Conservation (phyloP, 1,140 invertebrate genomes). For the Drosophila elegans region DNA sequence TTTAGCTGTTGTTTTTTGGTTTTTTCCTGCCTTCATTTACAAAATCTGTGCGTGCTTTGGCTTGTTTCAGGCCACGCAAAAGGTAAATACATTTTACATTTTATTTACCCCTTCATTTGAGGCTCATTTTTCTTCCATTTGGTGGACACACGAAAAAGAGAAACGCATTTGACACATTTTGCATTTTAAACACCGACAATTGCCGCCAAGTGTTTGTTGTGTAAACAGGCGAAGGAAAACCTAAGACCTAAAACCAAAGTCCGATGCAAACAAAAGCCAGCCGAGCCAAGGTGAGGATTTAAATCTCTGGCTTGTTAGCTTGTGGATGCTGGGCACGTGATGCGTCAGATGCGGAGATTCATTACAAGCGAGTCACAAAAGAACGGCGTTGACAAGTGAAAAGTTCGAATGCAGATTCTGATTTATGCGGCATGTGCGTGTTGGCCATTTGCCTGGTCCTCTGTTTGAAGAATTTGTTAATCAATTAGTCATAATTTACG, state of each 20-base stretch:
- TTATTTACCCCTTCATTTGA: conserved; percentile 69
- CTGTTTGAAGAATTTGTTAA: conserved; percentile 69
- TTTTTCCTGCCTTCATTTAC: conserved; percentile 67
- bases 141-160: conserved; percentile 50
- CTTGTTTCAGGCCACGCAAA: conserved; percentile 67
- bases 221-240: conserved; percentile 47
- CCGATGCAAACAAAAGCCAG: conserved; percentile 51
- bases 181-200: conserved; percentile 78
- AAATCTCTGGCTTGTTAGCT: conserved; percentile 33
- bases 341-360: conserved; percentile 34
- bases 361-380: conserved; percentile 50
- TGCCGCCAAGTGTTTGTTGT: conserved; percentile 72
- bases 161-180: conserved; percentile 79
- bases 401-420: conserved; percentile 52
- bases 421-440: conserved; percentile 70
- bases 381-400: conserved; percentile 55
- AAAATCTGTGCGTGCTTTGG: conserved; percentile 69
- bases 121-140: conserved; percentile 72
- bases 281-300: conserved; percentile 22
- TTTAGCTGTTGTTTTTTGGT: conserved; percentile 27
- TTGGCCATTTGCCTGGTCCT: conserved; percentile 25
- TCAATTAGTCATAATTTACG: conserved; percentile 83
- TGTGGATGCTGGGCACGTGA: conserved; percentile 76
- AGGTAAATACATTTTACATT: conserved; percentile 67
- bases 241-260: conserved; percentile 34